Evolutionary conservation across 2,113 vertebrate species (phyloP), one percentile per base, ranked within the genome.

Genomic region (Campylomormyrus numenius): DNA sequence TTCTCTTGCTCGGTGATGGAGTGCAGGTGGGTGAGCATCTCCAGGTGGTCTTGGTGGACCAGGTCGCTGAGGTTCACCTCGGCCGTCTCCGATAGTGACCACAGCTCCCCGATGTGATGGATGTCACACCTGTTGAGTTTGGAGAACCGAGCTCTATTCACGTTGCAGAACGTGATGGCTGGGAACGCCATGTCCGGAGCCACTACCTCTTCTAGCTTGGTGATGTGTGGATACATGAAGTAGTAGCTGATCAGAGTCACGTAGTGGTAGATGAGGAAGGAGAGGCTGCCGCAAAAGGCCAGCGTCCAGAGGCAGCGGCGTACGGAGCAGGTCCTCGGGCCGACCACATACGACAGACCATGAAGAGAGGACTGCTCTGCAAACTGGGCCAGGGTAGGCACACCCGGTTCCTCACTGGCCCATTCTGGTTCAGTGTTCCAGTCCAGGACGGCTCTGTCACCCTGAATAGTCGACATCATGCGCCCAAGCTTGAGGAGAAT

Each of bases 191-290:
- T 93, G 91, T 91, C 90, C 4, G 0, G 27, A 0, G 2, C 50
- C 0, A 9, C 10, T 21, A 91, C 90, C 91, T 96, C 95, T 52
- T 96, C 93, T 90, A 96, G 87, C 53, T 92, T 93, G 5, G 94
- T 95, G 92, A 31, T 90, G 89, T 95, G 94, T 15, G 93, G 92
- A 42, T 94, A 95, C 87, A 94, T 91, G 50, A 95, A 92, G 92
- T 96, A 96, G 80, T 92, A 91, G 2, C 24, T 50, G 90, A 96
- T 35, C 0, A 91, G 92, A 24, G 91, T 91, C 45, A 88, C 88
- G 0, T 92, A 93, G 87, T 90, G 49, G 0, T 93, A 91, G 62
- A 94, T 0, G 1, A 96, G 92, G 17, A 95, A 89, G 49, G 49
- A 90, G 66, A 94, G 88, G 0, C 92, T 94, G 46, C 90, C 89